Evolutionary conservation across 1,140 invertebrate species (phyloP), one percentile per base, ranked within the genome.

Genomic region (Propsilocerus akamusi): DNA sequence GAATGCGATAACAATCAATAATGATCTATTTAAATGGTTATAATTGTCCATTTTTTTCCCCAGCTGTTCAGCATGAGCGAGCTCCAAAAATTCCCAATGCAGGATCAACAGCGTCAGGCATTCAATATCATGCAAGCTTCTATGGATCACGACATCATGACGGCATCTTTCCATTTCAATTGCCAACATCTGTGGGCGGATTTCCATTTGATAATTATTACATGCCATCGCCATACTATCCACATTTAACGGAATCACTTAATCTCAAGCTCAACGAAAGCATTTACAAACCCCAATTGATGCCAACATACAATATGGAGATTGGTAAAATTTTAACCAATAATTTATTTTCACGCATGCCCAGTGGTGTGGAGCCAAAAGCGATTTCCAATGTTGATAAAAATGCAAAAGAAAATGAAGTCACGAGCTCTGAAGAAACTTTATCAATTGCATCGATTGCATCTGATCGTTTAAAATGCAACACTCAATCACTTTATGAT

Each of bases 1-100:
- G 20, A 25, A 26, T 8, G 10, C 2, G n/a, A 48, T 34, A 49
- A 34, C 49, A 49, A 23, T 22, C 12, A 34, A 25, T 32, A 7
- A 10, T 10, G 22, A 12, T 48, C 7, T 48, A 49, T 37, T 49
- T 37, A 48, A 5, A 26, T 4, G 20, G 28, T 30, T 30, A 30
- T 30, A 11, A 20, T 24, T 26, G 10, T 23, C 20, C 23, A 48
- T 23, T 32, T 52, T 25, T 17, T 47, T 34, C 62, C 64, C 53
- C 72, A 92, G 88, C 88, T 52, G 88, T 92, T 4, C 87, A 92
- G 61, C 86, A 92, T 66, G 87, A 92, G 67, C 69, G 88, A 54
- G 85, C 87, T 11, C 86, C 86, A 1, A 67, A 87, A 52, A 72
- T 74, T 14, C 63, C 66, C 3, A 58, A 69, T 30, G 59, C 69